Percentiles rank a stretch among this genome's conserved stretches.
Evolutionary conservation across 2,888 invertebrate species (phyloP).

Genomic region (Tenthredo distinguenda): DNA sequence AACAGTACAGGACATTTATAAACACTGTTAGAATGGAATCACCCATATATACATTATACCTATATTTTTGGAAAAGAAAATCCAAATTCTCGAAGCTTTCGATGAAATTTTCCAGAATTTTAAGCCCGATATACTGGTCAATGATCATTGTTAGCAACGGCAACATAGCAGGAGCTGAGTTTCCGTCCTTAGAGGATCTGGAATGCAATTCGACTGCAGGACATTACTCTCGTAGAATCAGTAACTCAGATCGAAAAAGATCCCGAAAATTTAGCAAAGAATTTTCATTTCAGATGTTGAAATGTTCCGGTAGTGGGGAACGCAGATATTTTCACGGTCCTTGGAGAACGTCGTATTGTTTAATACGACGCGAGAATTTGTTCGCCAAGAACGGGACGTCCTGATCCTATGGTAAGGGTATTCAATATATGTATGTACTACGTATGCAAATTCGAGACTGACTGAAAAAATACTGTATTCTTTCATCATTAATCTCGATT

Average conservation of each 20-base stretch:
- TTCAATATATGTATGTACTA: neutral
- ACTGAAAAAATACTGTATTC: neutral
- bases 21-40: too few species aligned
- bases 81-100: too few species aligned
- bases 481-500: neutral
- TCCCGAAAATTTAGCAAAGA: neutral
- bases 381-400: neutral
- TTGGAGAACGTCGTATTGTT: neutral
- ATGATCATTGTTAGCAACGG: neutral
- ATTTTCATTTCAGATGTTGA: neutral
- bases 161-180: neutral
- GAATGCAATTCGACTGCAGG: neutral
- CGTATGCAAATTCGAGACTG: neutral
- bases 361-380: neutral
- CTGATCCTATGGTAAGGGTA: neutral
- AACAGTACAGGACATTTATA: too few species aligned
- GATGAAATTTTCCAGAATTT: neutral
- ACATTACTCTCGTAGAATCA: neutral
- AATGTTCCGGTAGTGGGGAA: neutral
- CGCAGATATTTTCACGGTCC: neutral
- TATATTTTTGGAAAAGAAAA: too few species aligned
- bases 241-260: neutral
- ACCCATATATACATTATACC: too few species aligned
- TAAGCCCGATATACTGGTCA: neutral
- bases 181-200: neutral